Conservation (phyloP, 2,888 invertebrate genomes). For the Apotomis turbidana region DNA sequence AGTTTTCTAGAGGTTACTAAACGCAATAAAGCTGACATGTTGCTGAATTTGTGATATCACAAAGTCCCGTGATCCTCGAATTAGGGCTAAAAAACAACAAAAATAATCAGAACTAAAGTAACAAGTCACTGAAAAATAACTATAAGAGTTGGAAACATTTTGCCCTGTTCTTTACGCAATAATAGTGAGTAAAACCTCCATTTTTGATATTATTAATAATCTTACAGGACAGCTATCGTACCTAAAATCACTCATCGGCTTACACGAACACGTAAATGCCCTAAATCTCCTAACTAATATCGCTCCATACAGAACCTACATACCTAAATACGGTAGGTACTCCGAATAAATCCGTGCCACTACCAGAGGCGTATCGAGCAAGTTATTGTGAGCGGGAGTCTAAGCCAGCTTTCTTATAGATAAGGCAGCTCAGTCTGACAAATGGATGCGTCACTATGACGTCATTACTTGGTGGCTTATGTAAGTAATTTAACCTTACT, state of each 20-base stretch:
- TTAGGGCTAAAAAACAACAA: too few relatives aligned
- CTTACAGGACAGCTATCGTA: not conserved
- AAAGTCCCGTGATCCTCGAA: too few relatives aligned
- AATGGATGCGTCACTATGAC: conserved; percentile 67
- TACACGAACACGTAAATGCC: not conserved
- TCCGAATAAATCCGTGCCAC: conserved; percentile 46
- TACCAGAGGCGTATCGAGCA: conserved; percentile 57
- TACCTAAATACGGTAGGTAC: conserved; percentile 28
- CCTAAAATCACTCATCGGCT: not conserved
- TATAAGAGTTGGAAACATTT: too few relatives aligned
- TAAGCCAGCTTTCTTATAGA: conserved; percentile 68
- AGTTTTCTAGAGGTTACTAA: too few relatives aligned
- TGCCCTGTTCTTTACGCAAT: too few relatives aligned
- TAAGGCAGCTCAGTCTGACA: conserved; percentile 77
- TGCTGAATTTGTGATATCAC: too few relatives aligned
- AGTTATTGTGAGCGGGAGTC: conserved; percentile 67
- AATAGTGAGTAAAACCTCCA: too few relatives aligned
- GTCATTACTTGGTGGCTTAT: conserved; percentile 55
- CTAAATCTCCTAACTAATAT: conserved; percentile 7
- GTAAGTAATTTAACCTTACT: conserved; percentile 11
- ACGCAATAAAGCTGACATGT: too few relatives aligned
- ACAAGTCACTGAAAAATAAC: too few relatives aligned
- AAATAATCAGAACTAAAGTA: too few relatives aligned
- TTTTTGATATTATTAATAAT: too few relatives aligned
- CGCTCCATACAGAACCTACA: conserved; percentile 7